phyloP scores from a whole-genome alignment of 2,797 vertebrate genomes.

The Lycodopsis pacificus region DNA sequence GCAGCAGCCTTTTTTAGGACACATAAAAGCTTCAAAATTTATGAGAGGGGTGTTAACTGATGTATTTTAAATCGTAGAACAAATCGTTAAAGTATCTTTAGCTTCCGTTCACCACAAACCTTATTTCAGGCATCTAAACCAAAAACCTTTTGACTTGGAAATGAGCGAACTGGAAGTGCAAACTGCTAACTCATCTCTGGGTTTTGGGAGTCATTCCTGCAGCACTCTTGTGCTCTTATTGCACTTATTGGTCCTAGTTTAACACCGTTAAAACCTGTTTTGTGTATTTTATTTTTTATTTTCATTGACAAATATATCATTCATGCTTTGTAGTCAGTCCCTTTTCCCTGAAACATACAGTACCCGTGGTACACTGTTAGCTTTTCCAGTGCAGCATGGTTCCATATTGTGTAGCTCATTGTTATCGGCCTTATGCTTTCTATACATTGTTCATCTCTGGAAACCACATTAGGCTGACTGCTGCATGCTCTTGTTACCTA shows the following conservation, averaged over 20 bases:
- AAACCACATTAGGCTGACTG: conserved; percentile 62
- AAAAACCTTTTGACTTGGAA: background rate
- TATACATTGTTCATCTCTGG: conserved; percentile 60
- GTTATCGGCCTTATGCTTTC: conserved; percentile 28
- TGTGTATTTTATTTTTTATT: conserved; percentile 18
- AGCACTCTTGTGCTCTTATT: conserved; percentile 8
- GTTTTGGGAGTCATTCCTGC: background rate
- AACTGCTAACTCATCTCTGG: background rate
- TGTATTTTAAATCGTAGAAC: background rate
- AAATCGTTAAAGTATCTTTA: background rate
- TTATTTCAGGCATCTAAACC: background rate
- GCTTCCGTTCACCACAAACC: background rate
- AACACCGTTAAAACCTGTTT: conserved; percentile 5
- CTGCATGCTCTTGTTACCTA: conserved; percentile 69
- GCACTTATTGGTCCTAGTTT: conserved; percentile 8
- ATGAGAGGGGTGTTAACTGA: background rate
- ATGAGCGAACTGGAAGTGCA: background rate
- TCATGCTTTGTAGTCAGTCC: conserved; percentile 18
- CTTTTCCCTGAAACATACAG: conserved; percentile 16
- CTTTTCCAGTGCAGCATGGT: conserved; percentile 32
- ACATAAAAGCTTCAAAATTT: background rate
- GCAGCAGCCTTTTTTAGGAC: background rate
- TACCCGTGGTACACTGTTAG: conserved; percentile 17
- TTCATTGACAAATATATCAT: conserved; percentile 8
- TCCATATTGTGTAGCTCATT: conserved; percentile 27